Evolutionary conservation across 2,113 vertebrate genomes (phyloP).

Genomic region (Neomonachus schauinslandi): DNA sequence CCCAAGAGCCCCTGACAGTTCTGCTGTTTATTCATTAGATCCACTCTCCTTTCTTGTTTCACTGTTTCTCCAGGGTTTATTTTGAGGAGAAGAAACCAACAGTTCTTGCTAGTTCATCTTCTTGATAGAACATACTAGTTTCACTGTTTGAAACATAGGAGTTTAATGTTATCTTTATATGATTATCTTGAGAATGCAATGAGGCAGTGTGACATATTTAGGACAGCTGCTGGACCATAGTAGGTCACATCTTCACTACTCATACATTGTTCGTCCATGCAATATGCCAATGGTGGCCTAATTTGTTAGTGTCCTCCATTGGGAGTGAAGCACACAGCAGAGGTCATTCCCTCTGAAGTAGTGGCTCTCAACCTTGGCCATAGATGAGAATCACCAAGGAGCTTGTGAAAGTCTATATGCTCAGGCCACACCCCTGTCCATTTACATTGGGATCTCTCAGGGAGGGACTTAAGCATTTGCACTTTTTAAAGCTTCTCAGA

Average conservation of each 20-base stretch:
- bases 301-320: fast-evolving
- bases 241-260: background rate
- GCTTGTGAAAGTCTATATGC: background rate
- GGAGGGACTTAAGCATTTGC: background rate
- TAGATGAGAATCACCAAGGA: background rate
- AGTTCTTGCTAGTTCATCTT: slow-evolving; percentile 46
- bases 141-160: slow-evolving; percentile 47
- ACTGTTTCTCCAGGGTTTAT: background rate
- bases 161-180: background rate
- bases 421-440: no score
- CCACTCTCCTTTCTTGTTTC: background rate
- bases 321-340: background rate
- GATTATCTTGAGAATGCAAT: slow-evolving; percentile 27
- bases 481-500: background rate
- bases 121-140: slow-evolving; percentile 19
- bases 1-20: background rate
- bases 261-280: background rate
- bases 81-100: background rate
- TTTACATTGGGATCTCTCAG: background rate
- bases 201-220: background rate
- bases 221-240: background rate
- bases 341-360: background rate
- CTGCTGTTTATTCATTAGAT: background rate
- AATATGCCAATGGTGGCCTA: background rate
- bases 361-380: background rate